phyloP scores from a whole-genome alignment of 2,113 vertebrate species.

The Phycodurus eques region DNA sequence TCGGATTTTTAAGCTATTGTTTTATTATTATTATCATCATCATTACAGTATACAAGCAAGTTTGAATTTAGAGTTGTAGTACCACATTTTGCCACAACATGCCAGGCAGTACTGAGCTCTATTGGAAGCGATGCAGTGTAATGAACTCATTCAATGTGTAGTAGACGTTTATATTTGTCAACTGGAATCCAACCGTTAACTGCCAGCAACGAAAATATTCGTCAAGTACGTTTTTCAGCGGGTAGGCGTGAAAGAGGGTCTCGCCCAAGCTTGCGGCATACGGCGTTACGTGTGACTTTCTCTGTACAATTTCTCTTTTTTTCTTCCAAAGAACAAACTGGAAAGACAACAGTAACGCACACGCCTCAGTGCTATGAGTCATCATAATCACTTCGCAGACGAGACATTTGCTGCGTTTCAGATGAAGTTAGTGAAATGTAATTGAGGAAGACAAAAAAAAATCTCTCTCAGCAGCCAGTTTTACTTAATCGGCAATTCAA shows the following conservation, averaged over 20 bases:
- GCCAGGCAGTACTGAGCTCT: not conserved
- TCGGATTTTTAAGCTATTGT: not conserved
- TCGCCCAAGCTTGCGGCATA: too few species aligned
- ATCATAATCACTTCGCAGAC: not conserved
- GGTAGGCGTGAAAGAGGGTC: too few species aligned
- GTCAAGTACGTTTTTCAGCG: too few species aligned
- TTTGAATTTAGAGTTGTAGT: not conserved
- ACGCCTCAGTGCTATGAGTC: too few species aligned
- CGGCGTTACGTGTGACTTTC: too few species aligned
- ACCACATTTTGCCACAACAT: not conserved
- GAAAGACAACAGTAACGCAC: too few species aligned
- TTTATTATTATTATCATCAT: not conserved
- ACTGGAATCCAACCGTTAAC: too few species aligned
- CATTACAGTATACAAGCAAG: not conserved
- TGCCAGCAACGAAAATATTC: too few species aligned
- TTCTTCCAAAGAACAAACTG: too few species aligned
- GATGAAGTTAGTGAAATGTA: not conserved
- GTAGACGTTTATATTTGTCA: not conserved
- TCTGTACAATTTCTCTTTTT: too few species aligned
- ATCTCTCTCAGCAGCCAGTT: conserved; percentile 4
- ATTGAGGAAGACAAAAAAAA: not conserved
- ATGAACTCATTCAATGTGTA: not conserved
- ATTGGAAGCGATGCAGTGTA: not conserved
- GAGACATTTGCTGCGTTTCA: not conserved
- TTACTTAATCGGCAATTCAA: not conserved